Base-by-base conservation (phyloP, 2,797 vertebrate species). In the Pelobates cultripes region DNA sequence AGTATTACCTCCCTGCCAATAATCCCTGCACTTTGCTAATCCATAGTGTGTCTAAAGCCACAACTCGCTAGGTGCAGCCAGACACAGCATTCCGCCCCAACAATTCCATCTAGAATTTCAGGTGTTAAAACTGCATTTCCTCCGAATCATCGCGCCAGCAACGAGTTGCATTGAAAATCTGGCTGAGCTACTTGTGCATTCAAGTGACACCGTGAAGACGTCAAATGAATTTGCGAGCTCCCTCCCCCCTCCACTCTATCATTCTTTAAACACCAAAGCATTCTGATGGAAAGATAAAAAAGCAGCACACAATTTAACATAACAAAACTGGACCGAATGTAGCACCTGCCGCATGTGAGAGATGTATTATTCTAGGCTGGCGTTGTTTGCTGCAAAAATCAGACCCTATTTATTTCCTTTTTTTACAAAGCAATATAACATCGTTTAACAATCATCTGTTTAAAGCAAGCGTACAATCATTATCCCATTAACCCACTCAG, bases 131-230 rank as follows among this genome's bases (percentile, higher is more conserved):
- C 73, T 41, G 66, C 64, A 75, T 63, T 70, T n/a, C 43, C 42
- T 8, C 9, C 41, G 12, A 7, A 42, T 57, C 71, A 51, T 51
- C 47, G 10, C 47, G 44, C 72, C 73, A 74, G 79, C 73, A 63
- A 53, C 41, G 51, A 12, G 73, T 41, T 63, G 66, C 73, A 75
- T 70, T 81, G 66, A 17, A 61, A 75, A 75, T 68, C 79, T 75
- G 79, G 66, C 53, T 63, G 68, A 43, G 68, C 73, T 76, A 43
- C 57, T 81, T 81, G 80, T 81, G 80, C 74, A 81, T 81, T 81
- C 80, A 66, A 41, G 55, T 53, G 60, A 68, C 74, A 72, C 75
- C 6, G 55, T 28, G 41, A 12, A 76, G 57, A 71, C 44, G 45
- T 81, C 80, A 72, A 40, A 64, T 70, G 68, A 7, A 75, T 70